Percentiles rank a stretch among this genome's conserved stretches.
These are phyloP conservation scores for Microcebus lehilahytsara DNA, from an alignment of 2,113 vertebrate species.

Conservation along the genomic window DNA sequence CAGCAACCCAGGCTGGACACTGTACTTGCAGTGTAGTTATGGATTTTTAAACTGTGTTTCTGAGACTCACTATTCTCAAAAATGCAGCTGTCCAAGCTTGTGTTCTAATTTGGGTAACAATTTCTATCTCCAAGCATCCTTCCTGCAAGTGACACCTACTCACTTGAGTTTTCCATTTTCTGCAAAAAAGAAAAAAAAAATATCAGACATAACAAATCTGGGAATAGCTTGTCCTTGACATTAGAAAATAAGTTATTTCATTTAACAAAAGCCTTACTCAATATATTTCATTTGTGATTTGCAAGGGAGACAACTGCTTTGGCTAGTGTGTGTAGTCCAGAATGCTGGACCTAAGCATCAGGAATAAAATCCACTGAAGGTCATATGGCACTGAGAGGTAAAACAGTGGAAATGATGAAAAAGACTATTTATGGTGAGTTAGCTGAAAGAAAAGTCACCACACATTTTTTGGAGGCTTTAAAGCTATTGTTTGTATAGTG, in stretches of 20 bases:
- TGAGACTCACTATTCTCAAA: background rate
- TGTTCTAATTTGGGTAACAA: background rate
- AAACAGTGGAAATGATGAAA: background rate
- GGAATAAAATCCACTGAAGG: background rate
- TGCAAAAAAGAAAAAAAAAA: background rate
- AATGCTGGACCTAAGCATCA: background rate
- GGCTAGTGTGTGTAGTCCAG: background rate
- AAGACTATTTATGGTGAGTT: background rate
- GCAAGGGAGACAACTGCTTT: background rate
- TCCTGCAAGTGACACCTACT: background rate
- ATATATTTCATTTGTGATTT: background rate
- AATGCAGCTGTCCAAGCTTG: background rate
- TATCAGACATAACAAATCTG: background rate
- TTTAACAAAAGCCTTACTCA: background rate
- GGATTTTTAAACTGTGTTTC: background rate
- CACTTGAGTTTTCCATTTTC: conserved; percentile 1
- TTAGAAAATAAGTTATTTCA: background rate
- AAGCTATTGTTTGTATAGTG: background rate
- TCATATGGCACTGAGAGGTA: background rate
- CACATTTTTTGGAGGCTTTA: background rate
- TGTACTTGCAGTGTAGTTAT: conserved; percentile 27
- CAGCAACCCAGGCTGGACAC: conserved; percentile 59
- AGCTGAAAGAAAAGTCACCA: background rate
- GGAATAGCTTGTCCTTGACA: background rate
- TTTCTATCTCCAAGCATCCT: background rate